Evolutionary conservation across 2,113 vertebrate genomes (phyloP), one percentile per base, ranked within the genome.

Genomic region (Solea senegalensis): DNA sequence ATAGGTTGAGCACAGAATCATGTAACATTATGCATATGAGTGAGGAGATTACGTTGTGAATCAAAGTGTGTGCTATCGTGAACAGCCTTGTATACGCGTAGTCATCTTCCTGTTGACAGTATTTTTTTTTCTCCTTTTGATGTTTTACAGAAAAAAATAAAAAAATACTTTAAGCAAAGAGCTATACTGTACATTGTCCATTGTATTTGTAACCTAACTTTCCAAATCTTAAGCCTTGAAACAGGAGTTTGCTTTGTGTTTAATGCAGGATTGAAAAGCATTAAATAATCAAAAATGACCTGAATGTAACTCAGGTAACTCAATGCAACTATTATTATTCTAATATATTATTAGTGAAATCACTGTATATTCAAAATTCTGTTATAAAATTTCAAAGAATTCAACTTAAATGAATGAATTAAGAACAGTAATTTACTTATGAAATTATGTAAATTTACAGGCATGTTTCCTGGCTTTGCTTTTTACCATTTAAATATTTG

Each of bases 91-190:
- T 80, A 67, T 56, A 72, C 49, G 10, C 27, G 44, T 4, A 11
- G 39, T 67, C 56, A 48, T 56, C 9, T 60, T 60, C 1, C 5
- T 43, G 52, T 77, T 60, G 5, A 28, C 4, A 48, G 2, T 68
- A 40, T 69, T 50, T 69, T 65, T 54, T 27, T 69, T 65, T 54
- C 64, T 39, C 16, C 67, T 76, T 71, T 76, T 48, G 40, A 73
- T 69, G 57, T 52, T 84, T 85, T 82, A 9, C 50, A 70, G 10
- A 68, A 75, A 80, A 85, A 81, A 34, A 34, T 34, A 6, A 34
- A 34, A 56, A 72, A 85, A 79, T 45, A n/a, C 8, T 48, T 10
- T 49, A 45, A 5, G 3, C 21, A 55, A 68, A 70, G 0, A n/a
- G 13, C 9, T 57, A 8, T 61, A 61, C 48, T 41, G 21, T 21